These are phyloP conservation scores for Merluccius polli DNA, from an alignment of 2,797 vertebrate species.

Conservation along the genomic window DNA sequence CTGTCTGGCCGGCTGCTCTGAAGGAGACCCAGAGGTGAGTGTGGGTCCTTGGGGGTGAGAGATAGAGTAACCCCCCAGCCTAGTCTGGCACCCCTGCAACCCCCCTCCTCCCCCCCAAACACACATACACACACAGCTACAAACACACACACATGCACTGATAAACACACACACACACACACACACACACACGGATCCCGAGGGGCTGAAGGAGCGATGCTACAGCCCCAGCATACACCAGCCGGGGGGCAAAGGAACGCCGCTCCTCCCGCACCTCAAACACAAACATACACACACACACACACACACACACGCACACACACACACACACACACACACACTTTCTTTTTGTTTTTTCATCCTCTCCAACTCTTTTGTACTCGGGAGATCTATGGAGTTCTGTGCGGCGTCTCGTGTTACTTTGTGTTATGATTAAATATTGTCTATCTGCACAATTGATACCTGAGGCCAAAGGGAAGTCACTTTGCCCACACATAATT, in stretches of 20 bases:
- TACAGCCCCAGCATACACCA: conserved; percentile 48
- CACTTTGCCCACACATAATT: conserved; percentile 76
- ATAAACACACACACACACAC: neutral
- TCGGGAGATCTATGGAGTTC: conserved; percentile 62
- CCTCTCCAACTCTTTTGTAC: conserved; percentile 43
- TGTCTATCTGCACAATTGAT: conserved; percentile 77
- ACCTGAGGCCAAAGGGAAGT: conserved; percentile 78
- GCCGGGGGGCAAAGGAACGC: conserved; percentile 58
- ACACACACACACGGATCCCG: neutral
- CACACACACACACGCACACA: neutral
- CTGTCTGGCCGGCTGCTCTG: conserved; percentile 41
- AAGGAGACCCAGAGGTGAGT: conserved; percentile 68
- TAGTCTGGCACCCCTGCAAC: conserved; percentile 45
- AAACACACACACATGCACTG: too few relatives aligned
- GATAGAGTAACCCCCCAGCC: conserved; percentile 46
- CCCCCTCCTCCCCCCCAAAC: conserved; percentile 38
- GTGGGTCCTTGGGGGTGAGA: conserved; percentile 49
- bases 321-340: neutral
- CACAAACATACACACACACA: too few relatives aligned
- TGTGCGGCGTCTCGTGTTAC: conserved; percentile 65
- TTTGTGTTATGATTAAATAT: conserved; percentile 78
- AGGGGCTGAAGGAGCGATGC: conserved; percentile 45
- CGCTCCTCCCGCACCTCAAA: neutral
- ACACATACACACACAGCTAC: too few relatives aligned
- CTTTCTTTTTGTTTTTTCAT: conserved; percentile 62